These are phyloP conservation scores for Pygoscelis antarcticus DNA, from an alignment of 2,113 vertebrate species.

Conservation along the genomic window DNA sequence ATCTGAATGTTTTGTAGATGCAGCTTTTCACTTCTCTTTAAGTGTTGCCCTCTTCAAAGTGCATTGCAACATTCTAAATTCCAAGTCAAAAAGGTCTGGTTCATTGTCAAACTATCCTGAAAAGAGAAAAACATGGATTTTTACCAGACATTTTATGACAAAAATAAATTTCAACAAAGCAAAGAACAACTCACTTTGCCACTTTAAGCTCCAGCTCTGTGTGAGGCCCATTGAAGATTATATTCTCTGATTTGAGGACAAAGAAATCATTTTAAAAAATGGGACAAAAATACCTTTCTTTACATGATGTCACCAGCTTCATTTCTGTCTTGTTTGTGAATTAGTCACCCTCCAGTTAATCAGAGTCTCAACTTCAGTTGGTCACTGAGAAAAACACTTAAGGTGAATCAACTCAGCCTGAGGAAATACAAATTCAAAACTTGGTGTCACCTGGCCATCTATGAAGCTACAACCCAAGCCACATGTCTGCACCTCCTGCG, in stretches of 20 bases:
- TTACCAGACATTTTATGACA: background rate
- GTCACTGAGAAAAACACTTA: background rate
- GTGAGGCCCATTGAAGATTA: background rate
- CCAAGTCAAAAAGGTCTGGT: background rate
- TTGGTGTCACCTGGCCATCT: background rate
- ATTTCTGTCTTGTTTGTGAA: background rate
- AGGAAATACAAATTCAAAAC: background rate
- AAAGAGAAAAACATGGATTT: background rate
- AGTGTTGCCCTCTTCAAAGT: background rate
- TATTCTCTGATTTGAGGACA: background rate
- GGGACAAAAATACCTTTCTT: background rate
- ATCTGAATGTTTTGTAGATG: background rate
- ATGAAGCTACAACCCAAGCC: background rate
- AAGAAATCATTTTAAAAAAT: rapidly evolving
- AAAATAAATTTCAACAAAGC: background rate
- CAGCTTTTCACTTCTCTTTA: background rate
- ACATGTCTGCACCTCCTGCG: rapidly evolving
- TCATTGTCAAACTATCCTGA: background rate
- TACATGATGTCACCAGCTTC: background rate
- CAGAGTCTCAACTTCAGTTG: background rate
- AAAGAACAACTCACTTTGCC: background rate
- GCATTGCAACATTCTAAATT: background rate
- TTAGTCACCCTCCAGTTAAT: background rate
- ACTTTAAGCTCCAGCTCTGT: background rate
- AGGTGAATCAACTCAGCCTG: background rate